Percentiles rank a stretch among this genome's conserved stretches.
These are phyloP conservation scores for Rhea pennata DNA, from an alignment of 2,113 vertebrate species.

Conservation along the genomic window DNA sequence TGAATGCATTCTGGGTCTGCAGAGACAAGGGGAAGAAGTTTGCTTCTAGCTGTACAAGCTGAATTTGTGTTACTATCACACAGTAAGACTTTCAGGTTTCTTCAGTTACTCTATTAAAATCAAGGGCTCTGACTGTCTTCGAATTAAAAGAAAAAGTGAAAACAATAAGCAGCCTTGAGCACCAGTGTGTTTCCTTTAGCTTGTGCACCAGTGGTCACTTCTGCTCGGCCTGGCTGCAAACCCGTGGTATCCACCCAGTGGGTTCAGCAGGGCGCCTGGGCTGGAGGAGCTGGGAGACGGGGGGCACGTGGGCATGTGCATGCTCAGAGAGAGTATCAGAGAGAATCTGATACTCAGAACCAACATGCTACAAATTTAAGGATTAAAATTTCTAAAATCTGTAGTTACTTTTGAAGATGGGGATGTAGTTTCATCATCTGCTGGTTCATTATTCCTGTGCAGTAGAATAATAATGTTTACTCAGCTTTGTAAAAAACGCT, in stretches of 20 bases:
- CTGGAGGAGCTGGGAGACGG: no score
- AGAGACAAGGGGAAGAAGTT: not conserved
- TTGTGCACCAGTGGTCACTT: not conserved
- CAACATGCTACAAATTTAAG: not conserved
- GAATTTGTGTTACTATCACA: conserved; percentile 14
- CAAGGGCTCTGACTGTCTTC: not conserved
- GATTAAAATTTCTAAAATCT: not conserved
- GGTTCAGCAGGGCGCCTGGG: no score
- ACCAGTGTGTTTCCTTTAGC: not conserved
- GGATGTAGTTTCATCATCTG: not conserved
- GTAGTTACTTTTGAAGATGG: not conserved
- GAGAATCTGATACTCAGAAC: not conserved
- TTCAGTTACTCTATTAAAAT: not conserved
- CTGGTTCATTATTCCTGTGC: not conserved
- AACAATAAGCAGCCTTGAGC: not conserved
- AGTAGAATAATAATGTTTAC: not conserved
- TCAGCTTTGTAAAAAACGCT: not conserved
- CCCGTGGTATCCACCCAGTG: not conserved
- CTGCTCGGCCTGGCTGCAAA: no score
- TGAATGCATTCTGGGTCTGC: accelerated
- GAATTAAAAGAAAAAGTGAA: not conserved
- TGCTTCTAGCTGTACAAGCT: not conserved
- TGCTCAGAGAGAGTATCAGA: no score
- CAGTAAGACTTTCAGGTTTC: not conserved
- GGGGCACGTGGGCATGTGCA: no score